Base-by-base conservation (phyloP, 2,797 vertebrate genomes). In the Myoxocephalus aenaeus region DNA sequence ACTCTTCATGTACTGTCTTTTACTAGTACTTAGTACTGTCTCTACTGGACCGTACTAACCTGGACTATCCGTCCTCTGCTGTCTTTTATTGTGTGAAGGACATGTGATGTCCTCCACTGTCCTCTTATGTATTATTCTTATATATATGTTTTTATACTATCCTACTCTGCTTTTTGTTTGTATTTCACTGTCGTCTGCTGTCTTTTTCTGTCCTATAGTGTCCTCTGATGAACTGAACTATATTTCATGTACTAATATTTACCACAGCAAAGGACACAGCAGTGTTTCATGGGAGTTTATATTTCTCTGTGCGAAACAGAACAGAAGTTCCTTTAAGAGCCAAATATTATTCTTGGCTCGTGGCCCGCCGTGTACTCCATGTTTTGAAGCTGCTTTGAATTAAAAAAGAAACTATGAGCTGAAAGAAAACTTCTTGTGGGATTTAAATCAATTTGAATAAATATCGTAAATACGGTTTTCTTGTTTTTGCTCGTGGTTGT, bases 261-360 rank as follows among this genome's bases (percentile, higher is more conserved):
- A 27, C 25, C 2, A 1, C 25, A 27, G 1, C 25, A 27, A 27
- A 27, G 25, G 27, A 7, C 13, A 3, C 42, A 36, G 57, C 40
- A 29, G 63, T 13, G 50, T 13, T 22, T 68, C 34, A 17, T 62
- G 65, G 46, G 5, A 73, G 75, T 34, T 65, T 53, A 20, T 36
- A n/a, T 70, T 73, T 75, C 56, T 42, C 44, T 3, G 13, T n/a
- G 17, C 18, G 1, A 25, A 51, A 22, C 65, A 54, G 59, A 75
- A 57, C 79, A 79, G 67, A 59, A 51, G 79, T 73, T 68, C 77
- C 65, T 84, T 62, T 64, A 84, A 75, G 59, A 67, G 67, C 9
- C 64, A 59, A 67, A 73, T 76, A 73, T 79, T 83, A 65, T 81
- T 66, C 50, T 71, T 86, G 84, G 78, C 75, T 15, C 8, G 54